Conservation (phyloP, 2,113 vertebrate genomes). For the Caranx melampygus region DNA sequence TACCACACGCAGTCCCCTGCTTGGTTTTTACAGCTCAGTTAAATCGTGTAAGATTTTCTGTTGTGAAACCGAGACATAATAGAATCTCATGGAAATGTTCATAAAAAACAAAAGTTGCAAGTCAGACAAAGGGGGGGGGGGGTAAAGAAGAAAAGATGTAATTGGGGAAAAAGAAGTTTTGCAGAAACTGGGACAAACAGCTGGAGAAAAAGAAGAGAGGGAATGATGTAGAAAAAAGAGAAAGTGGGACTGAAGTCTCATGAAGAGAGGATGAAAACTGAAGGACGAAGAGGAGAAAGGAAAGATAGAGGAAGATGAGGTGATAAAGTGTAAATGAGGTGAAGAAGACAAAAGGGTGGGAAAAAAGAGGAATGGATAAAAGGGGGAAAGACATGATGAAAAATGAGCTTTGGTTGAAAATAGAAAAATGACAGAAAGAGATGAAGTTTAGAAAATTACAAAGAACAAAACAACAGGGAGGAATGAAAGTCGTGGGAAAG, state of each 20-base stretch:
- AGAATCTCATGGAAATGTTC: constrained; percentile 36
- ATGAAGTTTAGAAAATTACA: neutral
- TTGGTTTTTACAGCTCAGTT: constrained; percentile 42
- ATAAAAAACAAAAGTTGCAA: constrained; percentile 19
- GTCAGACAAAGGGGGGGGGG: neutral
- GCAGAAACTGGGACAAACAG: neutral
- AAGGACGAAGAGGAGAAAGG: neutral
- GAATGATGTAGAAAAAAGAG: neutral
- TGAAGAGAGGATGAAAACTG: too few species aligned
- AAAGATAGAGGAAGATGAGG: neutral
- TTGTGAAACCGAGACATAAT: constrained; percentile 27
- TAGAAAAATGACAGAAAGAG: neutral
- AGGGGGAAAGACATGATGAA: neutral
- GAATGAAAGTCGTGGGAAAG: constrained; percentile 30
- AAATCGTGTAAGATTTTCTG: constrained; percentile 17
- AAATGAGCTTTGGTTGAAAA: too few species aligned
- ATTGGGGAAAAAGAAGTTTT: neutral
- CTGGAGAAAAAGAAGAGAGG: neutral
- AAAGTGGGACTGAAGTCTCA: too few species aligned
- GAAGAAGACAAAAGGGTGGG: too few species aligned
- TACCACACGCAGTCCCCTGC: constrained; percentile 12
- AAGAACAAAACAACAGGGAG: neutral
- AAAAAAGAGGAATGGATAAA: neutral
- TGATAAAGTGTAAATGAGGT: neutral
- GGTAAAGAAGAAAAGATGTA: too few species aligned